A percentile compares a stretch with the other conserved stretches of the same genome.
These are phyloP conservation scores for Metacarcinus magister DNA, from an alignment of 2,888 invertebrate genomes.

Conservation along the genomic window DNA sequence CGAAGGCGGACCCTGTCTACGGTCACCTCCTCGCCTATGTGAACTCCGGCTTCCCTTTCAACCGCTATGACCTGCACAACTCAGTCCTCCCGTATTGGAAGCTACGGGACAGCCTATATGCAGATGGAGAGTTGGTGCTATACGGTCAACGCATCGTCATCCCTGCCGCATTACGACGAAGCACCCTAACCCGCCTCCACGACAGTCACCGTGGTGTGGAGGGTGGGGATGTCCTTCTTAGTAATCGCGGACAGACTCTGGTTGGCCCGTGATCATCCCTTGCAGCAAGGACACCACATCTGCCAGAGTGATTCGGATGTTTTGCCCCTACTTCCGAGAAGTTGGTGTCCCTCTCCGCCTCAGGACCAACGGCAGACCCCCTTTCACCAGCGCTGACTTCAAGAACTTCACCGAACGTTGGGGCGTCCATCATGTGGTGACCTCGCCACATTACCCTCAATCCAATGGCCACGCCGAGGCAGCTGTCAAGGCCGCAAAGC, in stretches of 20 bases:
- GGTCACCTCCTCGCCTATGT: background rate
- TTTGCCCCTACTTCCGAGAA: background rate
- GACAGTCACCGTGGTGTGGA: background rate
- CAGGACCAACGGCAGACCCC: background rate
- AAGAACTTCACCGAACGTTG: no score
- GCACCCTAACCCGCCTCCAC: background rate
- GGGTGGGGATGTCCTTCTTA: background rate
- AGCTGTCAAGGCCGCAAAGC: slow-evolving; percentile 32
- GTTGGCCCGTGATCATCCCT: slow-evolving; percentile 20
- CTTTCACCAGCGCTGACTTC: no score
- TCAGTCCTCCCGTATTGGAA: background rate
- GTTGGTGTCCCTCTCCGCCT: background rate
- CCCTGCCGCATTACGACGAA: background rate
- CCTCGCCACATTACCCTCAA: slow-evolving; percentile 58
- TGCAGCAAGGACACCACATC: background rate
- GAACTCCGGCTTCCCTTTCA: no score
- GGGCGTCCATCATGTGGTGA: slow-evolving; percentile 38
- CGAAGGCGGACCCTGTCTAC: background rate
- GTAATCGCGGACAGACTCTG: background rate
- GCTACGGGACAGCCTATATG: background rate
- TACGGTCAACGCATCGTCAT: background rate
- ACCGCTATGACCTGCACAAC: background rate
- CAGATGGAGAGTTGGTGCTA: background rate
- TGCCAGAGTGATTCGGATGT: background rate
- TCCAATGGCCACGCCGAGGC: background rate